Percentiles rank a stretch among this genome's conserved stretches.
Evolutionary conservation across 2,113 vertebrate genomes (phyloP).

Genomic region (Tachysurus fulvidraco): DNA sequence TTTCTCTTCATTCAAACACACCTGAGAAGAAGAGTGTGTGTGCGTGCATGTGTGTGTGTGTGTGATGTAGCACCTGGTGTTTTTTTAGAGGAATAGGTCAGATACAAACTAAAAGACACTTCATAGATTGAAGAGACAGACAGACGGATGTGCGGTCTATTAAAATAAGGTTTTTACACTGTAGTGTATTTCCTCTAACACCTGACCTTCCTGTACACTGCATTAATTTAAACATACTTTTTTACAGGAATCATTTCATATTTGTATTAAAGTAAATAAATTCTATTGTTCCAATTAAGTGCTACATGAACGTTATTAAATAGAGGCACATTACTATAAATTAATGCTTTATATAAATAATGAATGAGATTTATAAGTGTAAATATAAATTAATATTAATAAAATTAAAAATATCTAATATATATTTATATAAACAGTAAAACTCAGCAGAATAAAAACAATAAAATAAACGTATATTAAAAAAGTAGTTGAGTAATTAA

Average conservation of each 20-base stretch:
- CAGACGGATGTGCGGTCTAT: too few relatives aligned
- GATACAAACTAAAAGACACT: not conserved
- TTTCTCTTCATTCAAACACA: not conserved
- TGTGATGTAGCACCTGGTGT: not conserved
- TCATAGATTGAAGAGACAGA: too few relatives aligned
- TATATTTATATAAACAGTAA: too few relatives aligned
- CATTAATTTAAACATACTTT: not conserved
- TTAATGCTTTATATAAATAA: not conserved
- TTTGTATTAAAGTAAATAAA: not conserved
- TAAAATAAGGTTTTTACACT: too few relatives aligned
- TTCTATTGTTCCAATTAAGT: not conserved
- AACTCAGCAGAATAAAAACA: too few relatives aligned
- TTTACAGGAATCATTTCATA: not conserved
- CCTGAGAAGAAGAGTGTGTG: not conserved
- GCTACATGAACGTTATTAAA: not conserved
- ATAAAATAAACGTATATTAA: too few relatives aligned
- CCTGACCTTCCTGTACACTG: not conserved
- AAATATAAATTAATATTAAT: not conserved
- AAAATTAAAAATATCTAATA: not conserved
- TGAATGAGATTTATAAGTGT: not conserved
- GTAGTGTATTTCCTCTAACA: too few relatives aligned
- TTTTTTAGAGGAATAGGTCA: not conserved
- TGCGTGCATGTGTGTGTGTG: not conserved
- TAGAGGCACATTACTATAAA: too few relatives aligned
- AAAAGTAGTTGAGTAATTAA: too few relatives aligned